Percentiles rank a stretch among this genome's conserved stretches.
phyloP scores from a whole-genome alignment of 2,113 vertebrate genomes.

The Chrysemys picta region DNA sequence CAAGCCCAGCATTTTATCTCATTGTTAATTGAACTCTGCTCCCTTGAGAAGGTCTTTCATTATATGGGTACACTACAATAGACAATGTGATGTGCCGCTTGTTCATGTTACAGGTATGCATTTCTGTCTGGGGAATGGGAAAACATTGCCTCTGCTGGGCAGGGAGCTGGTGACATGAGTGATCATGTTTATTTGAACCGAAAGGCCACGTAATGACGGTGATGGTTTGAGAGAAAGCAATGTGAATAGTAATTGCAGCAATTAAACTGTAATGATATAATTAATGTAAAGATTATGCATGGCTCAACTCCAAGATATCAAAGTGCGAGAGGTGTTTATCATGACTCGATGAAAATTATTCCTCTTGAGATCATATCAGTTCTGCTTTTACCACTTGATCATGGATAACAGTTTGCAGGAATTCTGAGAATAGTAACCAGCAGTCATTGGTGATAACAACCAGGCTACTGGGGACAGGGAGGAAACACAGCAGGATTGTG shows the following conservation, averaged over 20 bases:
- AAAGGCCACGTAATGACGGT: conserved; percentile 28
- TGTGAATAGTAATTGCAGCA: conserved; percentile 53
- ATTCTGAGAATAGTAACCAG: neutral
- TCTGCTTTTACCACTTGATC: conserved; percentile 12
- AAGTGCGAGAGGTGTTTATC: conserved; percentile 38
- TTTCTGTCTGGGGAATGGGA: neutral
- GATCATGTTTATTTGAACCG: neutral
- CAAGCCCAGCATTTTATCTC: neutral
- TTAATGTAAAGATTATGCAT: conserved; percentile 62
- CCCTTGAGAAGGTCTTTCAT: neutral
- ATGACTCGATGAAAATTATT: conserved; percentile 38
- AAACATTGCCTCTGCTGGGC: neutral
- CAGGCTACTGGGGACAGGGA: neutral
- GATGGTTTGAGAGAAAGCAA: conserved; percentile 49
- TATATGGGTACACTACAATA: neutral
- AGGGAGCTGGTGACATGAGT: neutral
- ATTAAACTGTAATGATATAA: conserved; percentile 56
- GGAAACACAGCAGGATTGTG: conserved; percentile 1
- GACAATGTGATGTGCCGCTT: neutral
- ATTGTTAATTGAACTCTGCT: neutral
- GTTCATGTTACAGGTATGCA: neutral
- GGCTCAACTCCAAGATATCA: conserved; percentile 49
- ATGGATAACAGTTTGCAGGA: neutral
- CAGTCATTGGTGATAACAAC: neutral
- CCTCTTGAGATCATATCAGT: conserved; percentile 23